A percentile compares a stretch with the other conserved stretches of the same genome.
Evolutionary conservation across 2,797 vertebrate species (phyloP).

Genomic region (Karalla daura): DNA sequence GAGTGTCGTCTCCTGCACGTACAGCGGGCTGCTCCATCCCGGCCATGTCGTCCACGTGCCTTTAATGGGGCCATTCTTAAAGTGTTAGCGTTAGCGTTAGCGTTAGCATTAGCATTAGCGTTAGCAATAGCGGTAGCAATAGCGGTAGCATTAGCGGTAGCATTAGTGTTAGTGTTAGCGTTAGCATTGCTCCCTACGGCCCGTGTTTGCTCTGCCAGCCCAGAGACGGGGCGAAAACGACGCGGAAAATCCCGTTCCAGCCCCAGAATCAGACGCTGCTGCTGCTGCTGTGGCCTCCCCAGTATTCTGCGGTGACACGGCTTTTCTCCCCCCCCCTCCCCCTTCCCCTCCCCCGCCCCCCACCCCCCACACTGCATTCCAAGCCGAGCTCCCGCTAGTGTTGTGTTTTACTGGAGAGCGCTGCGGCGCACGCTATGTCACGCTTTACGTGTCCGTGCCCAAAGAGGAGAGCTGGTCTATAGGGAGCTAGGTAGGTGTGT

Average conservation of each 20-base stretch:
- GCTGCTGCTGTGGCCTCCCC: too few species aligned
- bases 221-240: slow-evolving; percentile 38
- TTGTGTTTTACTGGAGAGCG: slow-evolving; percentile 58
- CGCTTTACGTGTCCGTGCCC: slow-evolving; percentile 52
- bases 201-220: slow-evolving; percentile 22
- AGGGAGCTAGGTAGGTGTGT: too few species aligned
- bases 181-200: too few species aligned
- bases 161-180: too few species aligned
- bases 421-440: slow-evolving; percentile 48
- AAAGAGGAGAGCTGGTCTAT: slow-evolving; percentile 33
- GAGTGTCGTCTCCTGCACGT: slow-evolving; percentile 11
- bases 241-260: slow-evolving; percentile 51
- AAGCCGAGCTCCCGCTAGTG: slow-evolving; percentile 42
- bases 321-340: too few species aligned
- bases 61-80: too few species aligned
- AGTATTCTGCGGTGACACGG: slow-evolving; percentile 41
- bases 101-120: too few species aligned
- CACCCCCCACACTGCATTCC: too few species aligned
- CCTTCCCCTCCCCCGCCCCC: too few species aligned
- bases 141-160: too few species aligned
- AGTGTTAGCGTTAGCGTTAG: too few species aligned
- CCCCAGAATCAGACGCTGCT: slow-evolving; percentile 13
- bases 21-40: slow-evolving; percentile 37
- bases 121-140: too few species aligned
- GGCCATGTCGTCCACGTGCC: slow-evolving; percentile 56